These are phyloP conservation scores for Drosophila picticornis DNA, from an alignment of 2,888 invertebrate genomes.

Conservation along the genomic window DNA sequence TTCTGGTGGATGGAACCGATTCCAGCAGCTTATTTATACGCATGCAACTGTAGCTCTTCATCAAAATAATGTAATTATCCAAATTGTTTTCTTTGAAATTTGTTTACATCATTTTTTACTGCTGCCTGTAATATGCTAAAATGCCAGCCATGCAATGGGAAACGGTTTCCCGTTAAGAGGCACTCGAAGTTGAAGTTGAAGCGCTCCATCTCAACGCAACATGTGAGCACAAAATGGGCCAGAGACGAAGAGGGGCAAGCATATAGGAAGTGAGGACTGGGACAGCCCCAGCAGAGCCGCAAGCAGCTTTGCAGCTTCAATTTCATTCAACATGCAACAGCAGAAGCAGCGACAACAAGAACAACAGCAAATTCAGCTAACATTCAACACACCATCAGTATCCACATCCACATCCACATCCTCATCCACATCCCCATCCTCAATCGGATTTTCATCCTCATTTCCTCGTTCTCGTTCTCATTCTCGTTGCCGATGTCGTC, in stretches of 20 bases:
- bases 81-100: constrained; percentile 81
- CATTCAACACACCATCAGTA: constrained; percentile 1
- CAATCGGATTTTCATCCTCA: neutral
- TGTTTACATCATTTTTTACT: constrained; percentile 73
- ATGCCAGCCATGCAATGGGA: constrained; percentile 61
- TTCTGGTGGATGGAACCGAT: neutral
- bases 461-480: constrained; percentile 3
- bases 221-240: constrained; percentile 24
- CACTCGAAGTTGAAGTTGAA: constrained; percentile 62
- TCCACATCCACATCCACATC: constrained; percentile 1
- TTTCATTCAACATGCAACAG: constrained; percentile 59
- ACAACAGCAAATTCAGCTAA: constrained; percentile 30
- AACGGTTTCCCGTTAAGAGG: constrained; percentile 77
- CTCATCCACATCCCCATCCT: neutral
- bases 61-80: constrained; percentile 81
- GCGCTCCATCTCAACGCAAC: constrained; percentile 15
- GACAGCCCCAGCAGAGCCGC: constrained; percentile 40
- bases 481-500: constrained; percentile 5
- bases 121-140: constrained; percentile 51
- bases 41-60: constrained; percentile 76
- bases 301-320: constrained; percentile 60
- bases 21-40: constrained; percentile 59
- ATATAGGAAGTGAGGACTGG: constrained; percentile 2
- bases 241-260: constrained; percentile 2
- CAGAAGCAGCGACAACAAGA: constrained; percentile 29